phyloP scores from a whole-genome alignment of 2,888 invertebrate species.

The Teinopalpus imperialis region DNA sequence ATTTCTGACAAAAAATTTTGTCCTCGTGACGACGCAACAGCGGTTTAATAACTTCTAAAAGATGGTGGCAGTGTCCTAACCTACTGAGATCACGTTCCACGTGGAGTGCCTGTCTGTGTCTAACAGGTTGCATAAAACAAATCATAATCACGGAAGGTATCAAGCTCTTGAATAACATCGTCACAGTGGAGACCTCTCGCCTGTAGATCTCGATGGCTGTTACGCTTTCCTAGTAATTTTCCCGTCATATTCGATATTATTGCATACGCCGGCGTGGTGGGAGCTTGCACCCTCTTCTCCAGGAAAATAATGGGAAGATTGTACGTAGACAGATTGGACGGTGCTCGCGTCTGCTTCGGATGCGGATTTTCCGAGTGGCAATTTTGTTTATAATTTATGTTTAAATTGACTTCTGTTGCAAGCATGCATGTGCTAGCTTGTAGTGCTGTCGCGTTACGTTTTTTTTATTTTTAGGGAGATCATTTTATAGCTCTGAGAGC shows the following conservation, averaged over 20 bases:
- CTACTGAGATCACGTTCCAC: no score
- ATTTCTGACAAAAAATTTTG: no score
- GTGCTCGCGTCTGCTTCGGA: constrained; percentile 30
- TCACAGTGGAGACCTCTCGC: constrained; percentile 3
- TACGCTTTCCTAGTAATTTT: constrained; percentile 49
- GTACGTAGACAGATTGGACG: constrained; percentile 39
- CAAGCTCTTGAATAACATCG: constrained; percentile 28
- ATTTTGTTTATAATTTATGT: constrained; percentile 50
- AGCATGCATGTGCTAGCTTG: constrained; percentile 18
- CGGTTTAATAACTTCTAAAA: no score
- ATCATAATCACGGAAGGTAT: no score
- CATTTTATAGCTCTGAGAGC: no score
- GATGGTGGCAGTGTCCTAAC: no score
- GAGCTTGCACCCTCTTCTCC: constrained; percentile 52
- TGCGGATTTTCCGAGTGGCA: constrained; percentile 46
- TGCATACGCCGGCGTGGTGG: constrained; percentile 41
- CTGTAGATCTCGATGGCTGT: constrained; percentile 39
- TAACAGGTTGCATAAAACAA: no score
- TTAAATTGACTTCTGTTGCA: neutral
- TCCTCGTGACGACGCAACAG: no score
- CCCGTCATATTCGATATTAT: constrained; percentile 51
- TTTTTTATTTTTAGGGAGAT: no score
- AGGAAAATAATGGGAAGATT: constrained; percentile 46
- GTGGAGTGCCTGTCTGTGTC: no score
- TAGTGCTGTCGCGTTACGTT: no score